Conservation (phyloP, 1,140 invertebrate species). For the Reticulitermes speratus region DNA sequence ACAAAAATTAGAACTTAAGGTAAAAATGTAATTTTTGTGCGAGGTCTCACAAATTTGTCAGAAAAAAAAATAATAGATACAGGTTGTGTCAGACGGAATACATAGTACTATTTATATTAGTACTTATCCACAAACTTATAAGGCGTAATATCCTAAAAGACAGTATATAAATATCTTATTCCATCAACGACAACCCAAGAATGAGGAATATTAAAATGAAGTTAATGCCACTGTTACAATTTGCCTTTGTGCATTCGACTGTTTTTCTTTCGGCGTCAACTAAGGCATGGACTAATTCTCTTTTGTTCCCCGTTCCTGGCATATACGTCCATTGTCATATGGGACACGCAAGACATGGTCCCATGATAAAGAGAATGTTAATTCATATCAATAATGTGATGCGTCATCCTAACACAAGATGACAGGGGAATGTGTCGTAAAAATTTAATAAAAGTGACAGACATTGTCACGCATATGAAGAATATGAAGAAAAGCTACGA, state of each 20-base stretch:
- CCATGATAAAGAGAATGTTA: constrained; percentile 1
- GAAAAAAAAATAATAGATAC: no score
- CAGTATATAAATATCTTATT: neutral
- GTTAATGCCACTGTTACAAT: neutral
- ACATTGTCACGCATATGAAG: constrained; percentile 2
- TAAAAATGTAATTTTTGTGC: no score
- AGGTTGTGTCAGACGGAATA: no score
- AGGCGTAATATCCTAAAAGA: no score
- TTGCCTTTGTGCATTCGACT: neutral
- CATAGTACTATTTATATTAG: no score
- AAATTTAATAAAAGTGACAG: constrained; percentile 16
- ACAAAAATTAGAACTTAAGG: no score
- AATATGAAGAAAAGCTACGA: neutral
- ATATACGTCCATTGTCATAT: neutral
- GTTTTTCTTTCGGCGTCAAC: neutral
- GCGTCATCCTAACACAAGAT: constrained; percentile 3
- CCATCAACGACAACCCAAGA: neutral
- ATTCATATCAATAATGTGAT: constrained; percentile 1
- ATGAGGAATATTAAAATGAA: neutral
- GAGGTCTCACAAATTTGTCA: no score
- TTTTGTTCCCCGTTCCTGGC: no score
- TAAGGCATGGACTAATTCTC: neutral
- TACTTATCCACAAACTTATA: no score
- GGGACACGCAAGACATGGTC: neutral
- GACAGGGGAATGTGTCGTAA: neutral